Conservation (phyloP, 1,140 invertebrate genomes). For the Telenomus remus region DNA sequence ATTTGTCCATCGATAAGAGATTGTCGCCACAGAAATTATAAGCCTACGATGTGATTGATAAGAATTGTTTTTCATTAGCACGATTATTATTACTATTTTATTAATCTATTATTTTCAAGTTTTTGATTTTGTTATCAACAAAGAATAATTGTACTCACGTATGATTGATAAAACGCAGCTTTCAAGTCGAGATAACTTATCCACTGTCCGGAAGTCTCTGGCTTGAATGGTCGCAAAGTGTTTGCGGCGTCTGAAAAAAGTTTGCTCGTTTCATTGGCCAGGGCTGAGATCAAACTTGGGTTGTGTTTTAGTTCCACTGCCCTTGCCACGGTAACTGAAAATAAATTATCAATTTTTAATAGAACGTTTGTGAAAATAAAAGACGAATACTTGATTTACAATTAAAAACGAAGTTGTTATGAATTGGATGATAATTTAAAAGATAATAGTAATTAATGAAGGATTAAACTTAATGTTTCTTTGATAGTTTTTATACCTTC, state of each 20-base stretch:
- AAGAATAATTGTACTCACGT: slow-evolving; percentile 76
- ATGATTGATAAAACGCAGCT: slow-evolving; percentile 79
- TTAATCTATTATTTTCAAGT: no score
- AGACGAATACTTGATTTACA: no score
- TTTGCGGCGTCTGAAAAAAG: slow-evolving; percentile 80
- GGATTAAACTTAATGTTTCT: no score
- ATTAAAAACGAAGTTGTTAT: slow-evolving; percentile 9
- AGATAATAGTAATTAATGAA: no score
- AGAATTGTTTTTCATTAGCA: neutral
- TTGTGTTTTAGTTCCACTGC: slow-evolving; percentile 84
- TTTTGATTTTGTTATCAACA: no score
- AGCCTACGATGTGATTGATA: slow-evolving; percentile 73
- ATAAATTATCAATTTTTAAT: neutral
- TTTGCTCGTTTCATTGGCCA: slow-evolving; percentile 82
- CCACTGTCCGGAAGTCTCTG: slow-evolving; percentile 80
- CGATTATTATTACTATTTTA: no score
- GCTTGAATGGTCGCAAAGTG: slow-evolving; percentile 77
- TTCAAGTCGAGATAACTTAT: slow-evolving; percentile 82
- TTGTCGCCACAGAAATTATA: slow-evolving; percentile 82
- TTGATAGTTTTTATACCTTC: no score
- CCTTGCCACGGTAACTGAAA: slow-evolving; percentile 81
- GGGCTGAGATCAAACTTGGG: slow-evolving; percentile 78
- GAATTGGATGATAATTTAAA: neutral
- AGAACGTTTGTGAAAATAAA: no score
- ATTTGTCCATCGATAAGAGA: slow-evolving; percentile 81